These are phyloP conservation scores for Scolopax mira DNA, from an alignment of 2,113 vertebrate genomes.

Conservation along the genomic window DNA sequence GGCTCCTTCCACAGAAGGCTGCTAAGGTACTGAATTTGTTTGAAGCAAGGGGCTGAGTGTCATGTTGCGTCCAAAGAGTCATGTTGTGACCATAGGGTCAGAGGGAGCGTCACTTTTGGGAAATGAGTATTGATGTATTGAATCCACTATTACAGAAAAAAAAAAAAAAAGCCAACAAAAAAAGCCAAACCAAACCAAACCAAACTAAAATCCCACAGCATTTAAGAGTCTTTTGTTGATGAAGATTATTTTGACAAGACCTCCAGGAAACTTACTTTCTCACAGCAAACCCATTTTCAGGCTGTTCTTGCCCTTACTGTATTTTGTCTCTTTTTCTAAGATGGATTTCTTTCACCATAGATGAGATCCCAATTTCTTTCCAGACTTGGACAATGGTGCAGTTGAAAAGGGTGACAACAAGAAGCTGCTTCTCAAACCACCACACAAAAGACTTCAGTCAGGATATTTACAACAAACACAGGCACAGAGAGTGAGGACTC, in stretches of 20 bases:
- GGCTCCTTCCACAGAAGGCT: neutral
- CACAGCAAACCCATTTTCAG: slow-evolving; percentile 15
- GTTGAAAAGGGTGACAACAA: slow-evolving; percentile 61
- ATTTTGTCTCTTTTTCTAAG: neutral
- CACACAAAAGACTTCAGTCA: slow-evolving; percentile 65
- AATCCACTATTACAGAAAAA: neutral
- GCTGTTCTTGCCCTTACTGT: slow-evolving; percentile 26
- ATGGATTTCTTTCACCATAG: neutral
- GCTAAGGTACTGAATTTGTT: neutral
- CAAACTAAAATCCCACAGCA: neutral
- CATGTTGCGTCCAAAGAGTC: neutral
- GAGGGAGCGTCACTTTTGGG: neutral
- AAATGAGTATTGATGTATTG: neutral
- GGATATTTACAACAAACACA: slow-evolving; percentile 58
- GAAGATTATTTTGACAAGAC: slow-evolving; percentile 31
- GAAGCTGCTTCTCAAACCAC: slow-evolving; percentile 35
- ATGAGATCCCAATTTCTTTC: slow-evolving; percentile 27
- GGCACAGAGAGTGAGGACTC: neutral
- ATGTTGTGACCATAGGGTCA: neutral
- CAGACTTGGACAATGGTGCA: slow-evolving; percentile 43
- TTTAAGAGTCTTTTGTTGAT: slow-evolving; percentile 9
- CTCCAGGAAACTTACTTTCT: slow-evolving; percentile 1
- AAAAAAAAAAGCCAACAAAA: neutral
- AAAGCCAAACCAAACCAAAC: too few relatives aligned
- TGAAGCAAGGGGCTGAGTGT: neutral